A percentile compares a stretch with the other conserved stretches of the same genome.
phyloP scores from a whole-genome alignment of 2,797 vertebrate species.

The Vultur gryphus region DNA sequence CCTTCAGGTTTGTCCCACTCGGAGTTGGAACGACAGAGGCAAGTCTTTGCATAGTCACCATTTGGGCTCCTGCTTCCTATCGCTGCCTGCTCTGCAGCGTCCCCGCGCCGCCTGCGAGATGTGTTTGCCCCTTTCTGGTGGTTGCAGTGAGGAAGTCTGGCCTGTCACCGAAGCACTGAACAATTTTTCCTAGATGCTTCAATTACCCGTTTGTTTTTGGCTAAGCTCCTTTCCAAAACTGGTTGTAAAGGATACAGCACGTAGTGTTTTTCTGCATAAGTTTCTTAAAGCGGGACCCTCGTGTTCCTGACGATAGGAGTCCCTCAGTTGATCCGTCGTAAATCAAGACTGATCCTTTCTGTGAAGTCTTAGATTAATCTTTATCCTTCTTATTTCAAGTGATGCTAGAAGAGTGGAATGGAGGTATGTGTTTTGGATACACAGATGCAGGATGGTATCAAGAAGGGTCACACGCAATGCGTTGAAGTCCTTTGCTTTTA shows the following conservation, averaged over 20 bases:
- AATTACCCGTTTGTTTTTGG: fast-evolving
- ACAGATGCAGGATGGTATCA: background rate
- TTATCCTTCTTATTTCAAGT: background rate
- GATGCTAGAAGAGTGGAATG: background rate
- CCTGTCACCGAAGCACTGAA: background rate
- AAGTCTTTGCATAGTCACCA: background rate
- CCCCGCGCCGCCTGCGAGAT: fast-evolving
- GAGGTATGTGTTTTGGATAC: background rate
- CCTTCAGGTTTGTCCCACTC: background rate
- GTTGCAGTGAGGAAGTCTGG: background rate
- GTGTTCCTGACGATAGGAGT: fast-evolving
- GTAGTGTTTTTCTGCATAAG: fast-evolving
- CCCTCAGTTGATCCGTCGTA: background rate
- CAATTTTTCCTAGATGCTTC: background rate
- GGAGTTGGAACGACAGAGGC: background rate
- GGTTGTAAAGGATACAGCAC: background rate
- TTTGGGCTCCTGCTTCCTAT: background rate
- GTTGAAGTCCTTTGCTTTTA: background rate
- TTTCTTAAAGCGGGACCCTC: background rate
- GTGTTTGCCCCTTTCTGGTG: background rate
- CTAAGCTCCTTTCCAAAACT: background rate
- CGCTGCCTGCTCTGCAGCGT: background rate
- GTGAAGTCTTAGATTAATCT: background rate
- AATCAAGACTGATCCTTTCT: background rate
- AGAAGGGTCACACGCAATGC: fast-evolving